Evolutionary conservation across 2,797 vertebrate genomes (phyloP).

Genomic region (Scolopax rusticola): DNA sequence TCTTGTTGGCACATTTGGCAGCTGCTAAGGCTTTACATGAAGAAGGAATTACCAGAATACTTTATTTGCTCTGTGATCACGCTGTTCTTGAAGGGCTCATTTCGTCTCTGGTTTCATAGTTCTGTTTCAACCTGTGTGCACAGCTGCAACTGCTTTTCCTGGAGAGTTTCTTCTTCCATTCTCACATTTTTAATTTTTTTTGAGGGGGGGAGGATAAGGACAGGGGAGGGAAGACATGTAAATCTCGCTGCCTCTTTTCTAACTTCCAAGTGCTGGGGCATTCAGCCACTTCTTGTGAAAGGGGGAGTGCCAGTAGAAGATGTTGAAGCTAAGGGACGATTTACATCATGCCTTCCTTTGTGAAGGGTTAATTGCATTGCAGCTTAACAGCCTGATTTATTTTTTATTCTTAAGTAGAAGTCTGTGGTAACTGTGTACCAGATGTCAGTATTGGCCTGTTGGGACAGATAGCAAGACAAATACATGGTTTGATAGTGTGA

Average conservation of each 20-base stretch:
- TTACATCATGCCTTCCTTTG: neutral
- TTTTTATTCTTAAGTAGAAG: neutral
- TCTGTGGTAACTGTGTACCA: neutral
- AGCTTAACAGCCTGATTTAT: neutral
- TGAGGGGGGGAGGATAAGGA: too few species aligned
- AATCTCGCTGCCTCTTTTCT: neutral
- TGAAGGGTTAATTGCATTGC: neutral
- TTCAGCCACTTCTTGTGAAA: neutral
- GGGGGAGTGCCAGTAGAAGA: neutral
- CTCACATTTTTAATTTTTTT: neutral
- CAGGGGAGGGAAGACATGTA: neutral
- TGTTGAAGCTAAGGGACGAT: neutral
- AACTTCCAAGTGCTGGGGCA: neutral
- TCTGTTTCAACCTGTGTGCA: neutral
- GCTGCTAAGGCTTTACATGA: neutral
- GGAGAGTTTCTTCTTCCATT: neutral
- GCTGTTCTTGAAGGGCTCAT: neutral
- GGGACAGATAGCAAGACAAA: neutral
- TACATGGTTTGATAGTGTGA: neutral
- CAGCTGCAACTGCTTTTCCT: neutral
- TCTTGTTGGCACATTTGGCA: neutral
- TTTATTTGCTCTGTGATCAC: neutral
- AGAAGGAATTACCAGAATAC: neutral
- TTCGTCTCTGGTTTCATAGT: neutral
- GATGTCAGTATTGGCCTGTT: slow-evolving; percentile 18